phyloP scores from a whole-genome alignment of 2,113 vertebrate genomes.

The Panurus biarmicus region DNA sequence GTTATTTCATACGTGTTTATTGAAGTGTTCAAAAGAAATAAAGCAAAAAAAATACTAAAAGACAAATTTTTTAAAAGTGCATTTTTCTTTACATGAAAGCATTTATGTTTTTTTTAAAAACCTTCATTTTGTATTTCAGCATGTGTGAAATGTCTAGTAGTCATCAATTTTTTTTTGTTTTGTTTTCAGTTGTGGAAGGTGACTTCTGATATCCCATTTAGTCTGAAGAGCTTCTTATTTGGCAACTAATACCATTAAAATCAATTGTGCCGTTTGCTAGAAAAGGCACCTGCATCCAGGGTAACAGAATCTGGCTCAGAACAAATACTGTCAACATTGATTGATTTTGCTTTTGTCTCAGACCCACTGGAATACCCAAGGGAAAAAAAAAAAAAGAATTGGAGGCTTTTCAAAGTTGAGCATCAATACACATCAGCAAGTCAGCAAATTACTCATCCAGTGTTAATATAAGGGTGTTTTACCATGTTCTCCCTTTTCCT shows the following conservation, averaged over 20 bases:
- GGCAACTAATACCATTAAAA: background rate
- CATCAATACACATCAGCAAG: background rate
- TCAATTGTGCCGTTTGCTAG: background rate
- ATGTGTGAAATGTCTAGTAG: background rate
- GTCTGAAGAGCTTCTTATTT: background rate
- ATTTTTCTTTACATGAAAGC: background rate
- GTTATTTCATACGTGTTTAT: background rate
- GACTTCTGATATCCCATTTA: background rate
- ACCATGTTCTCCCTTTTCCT: background rate
- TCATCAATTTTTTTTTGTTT: background rate
- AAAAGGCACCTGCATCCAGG: background rate
- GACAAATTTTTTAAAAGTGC: accelerated
- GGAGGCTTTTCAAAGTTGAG: background rate
- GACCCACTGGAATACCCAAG: background rate
- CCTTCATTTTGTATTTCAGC: background rate
- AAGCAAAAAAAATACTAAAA: background rate
- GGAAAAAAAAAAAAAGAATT: background rate
- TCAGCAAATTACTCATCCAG: background rate
- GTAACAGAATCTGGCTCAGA: slow-evolving; percentile 3
- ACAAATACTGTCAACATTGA: background rate
- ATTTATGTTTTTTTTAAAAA: background rate
- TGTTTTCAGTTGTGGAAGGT: background rate
- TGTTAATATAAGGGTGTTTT: background rate
- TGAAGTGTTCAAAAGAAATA: background rate
- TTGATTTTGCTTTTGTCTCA: slow-evolving; percentile 1